Base-by-base conservation (phyloP, 37 sponge, comb jelly and placozoan genomes). In the Aphrocallistes beatrix region DNA sequence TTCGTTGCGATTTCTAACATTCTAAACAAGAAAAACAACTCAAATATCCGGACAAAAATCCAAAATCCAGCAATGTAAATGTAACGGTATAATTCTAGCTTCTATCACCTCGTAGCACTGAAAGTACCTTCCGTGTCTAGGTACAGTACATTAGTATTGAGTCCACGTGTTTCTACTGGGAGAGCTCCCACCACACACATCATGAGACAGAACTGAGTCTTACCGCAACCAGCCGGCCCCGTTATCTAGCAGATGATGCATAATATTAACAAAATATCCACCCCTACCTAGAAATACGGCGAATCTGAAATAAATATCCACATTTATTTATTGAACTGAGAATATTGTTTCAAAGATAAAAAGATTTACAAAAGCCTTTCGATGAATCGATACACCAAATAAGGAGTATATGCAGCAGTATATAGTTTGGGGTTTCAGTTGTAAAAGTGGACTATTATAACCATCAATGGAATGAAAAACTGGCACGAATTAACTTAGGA, bases 161-260 rank as follows among this genome's bases (percentile, higher is more conserved):
- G 85, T 1, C 87, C 90, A 37, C 87, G 86, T 13, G 36, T 10
- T 25, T 17, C n/a, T 3, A 23, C 1, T 0, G 90, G 90, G 0
- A 89, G 45, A 60, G 91, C 81, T 30, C 88, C 85, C 0, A 85
- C 17, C 0, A 85, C 75, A 82, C 85, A 50, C 16, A 94, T 39
- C 82, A 37, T 83, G 51, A 94, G 38, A 81, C 92, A 94, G 45
- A 94, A 82, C 51, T 94, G 94, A 0, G 94, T 94, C 84, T 94
- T 94, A 0, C 94, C 94, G 90, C 90, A 88, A 0, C 92, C 94
- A 25, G 94, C 88, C 23, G 94, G 94, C 30, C 92, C 92, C 28
- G 82, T 81, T 23, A 94, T 82, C 94, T 93, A 36, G 17, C 6
- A 21, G 25, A 75, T 19, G 28, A 21, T n/a, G n/a, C n/a, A n/a